Evolutionary conservation across 2,888 invertebrate genomes (phyloP).

Genomic region (Boloria euphrosyne): DNA sequence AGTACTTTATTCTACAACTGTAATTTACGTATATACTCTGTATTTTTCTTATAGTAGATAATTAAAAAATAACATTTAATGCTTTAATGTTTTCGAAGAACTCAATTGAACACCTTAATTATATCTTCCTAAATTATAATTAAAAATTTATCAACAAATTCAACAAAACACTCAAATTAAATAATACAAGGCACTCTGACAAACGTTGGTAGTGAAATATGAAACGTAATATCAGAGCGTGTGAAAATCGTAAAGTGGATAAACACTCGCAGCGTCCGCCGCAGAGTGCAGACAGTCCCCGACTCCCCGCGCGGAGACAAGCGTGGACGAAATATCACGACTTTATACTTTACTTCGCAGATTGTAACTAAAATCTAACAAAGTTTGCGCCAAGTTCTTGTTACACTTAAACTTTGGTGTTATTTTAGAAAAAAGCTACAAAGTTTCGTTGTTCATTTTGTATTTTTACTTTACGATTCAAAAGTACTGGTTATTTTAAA

Average conservation of each 20-base stretch:
- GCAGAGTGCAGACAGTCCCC: constrained; percentile 19
- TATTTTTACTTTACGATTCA: no score
- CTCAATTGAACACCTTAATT: no score
- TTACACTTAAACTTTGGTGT: neutral
- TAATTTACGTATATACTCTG: no score
- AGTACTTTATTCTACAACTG: no score
- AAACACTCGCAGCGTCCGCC: constrained; percentile 17
- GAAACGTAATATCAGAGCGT: constrained; percentile 15
- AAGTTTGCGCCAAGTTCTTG: constrained; percentile 23
- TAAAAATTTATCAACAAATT: no score
- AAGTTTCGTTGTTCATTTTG: no score
- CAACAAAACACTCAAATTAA: no score
- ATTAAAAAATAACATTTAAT: no score
- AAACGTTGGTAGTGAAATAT: neutral
- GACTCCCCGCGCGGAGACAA: constrained; percentile 26
- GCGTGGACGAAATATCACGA: constrained; percentile 30
- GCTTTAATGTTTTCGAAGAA: no score
- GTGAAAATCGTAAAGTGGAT: constrained; percentile 18
- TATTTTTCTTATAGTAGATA: no score
- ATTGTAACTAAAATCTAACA: constrained; percentile 29
- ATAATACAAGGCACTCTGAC: neutral
- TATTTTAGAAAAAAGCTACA: neutral
- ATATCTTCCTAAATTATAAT: no score
- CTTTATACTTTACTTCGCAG: constrained; percentile 30
- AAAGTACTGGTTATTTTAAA: no score